Conservation (phyloP, 2,113 vertebrate species). For the Peromyscus californicus region DNA sequence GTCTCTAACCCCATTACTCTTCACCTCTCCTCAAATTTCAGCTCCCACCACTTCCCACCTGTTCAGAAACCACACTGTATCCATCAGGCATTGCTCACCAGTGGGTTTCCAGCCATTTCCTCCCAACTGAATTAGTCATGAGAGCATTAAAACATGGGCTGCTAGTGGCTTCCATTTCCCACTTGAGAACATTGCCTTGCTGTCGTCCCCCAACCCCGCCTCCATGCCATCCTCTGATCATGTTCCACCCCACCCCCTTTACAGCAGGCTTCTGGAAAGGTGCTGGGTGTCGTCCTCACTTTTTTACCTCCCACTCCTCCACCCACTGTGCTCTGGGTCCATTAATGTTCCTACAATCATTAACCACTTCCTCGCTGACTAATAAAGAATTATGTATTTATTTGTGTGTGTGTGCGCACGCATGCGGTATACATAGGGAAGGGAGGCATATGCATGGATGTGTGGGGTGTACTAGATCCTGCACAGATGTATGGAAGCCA, state of each 20-base stretch:
- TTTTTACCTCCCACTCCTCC: not conserved
- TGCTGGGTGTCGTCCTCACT: not conserved
- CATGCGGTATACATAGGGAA: not conserved
- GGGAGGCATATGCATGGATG: not conserved
- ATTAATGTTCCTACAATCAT: not conserved
- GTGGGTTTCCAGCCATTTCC: not conserved
- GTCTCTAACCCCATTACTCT: not conserved
- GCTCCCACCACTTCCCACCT: not conserved
- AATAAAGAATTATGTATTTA: not conserved
- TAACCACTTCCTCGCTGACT: not conserved
- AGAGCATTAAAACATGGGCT: not conserved
- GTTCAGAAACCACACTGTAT: not conserved
- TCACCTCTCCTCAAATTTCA: not conserved
- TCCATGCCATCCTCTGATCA: not conserved
- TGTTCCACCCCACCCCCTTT: not conserved
- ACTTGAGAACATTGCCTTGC: not conserved
- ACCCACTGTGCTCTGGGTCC: not conserved
- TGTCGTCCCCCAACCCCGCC: not conserved
- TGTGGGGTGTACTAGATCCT: too few relatives aligned
- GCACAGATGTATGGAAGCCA: not conserved
- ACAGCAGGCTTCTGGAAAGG: not conserved
- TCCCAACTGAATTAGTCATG: not conserved
- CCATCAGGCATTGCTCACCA: not conserved
- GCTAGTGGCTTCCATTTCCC: not conserved
- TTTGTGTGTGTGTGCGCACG: too few relatives aligned